Evolutionary conservation across 2,113 vertebrate genomes (phyloP).

Genomic region (Peromyscus polionotus): DNA sequence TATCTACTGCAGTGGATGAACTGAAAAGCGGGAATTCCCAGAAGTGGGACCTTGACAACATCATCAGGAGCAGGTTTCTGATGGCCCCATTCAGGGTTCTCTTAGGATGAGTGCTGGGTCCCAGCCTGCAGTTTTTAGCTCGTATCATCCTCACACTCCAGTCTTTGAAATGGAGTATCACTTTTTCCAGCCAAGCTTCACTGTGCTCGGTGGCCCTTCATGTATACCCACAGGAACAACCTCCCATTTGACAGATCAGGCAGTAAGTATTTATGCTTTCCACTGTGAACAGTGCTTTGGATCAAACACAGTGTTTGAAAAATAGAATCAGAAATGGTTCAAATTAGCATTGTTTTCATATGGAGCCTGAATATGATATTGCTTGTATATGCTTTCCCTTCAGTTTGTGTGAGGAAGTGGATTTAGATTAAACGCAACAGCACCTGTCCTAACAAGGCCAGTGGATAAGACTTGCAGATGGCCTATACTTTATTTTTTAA

Average conservation of each 20-base stretch:
- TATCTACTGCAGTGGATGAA: neutral
- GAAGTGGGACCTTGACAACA: neutral
- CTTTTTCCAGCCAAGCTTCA: neutral
- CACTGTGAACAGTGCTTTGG: neutral
- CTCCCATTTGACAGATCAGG: neutral
- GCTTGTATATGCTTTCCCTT: neutral
- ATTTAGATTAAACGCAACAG: neutral
- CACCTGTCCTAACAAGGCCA: neutral
- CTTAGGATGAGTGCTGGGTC: neutral
- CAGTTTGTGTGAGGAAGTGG: conserved; percentile 20
- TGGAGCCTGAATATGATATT: neutral
- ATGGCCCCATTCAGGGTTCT: neutral
- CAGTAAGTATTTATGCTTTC: neutral
- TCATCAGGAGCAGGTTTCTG: neutral
- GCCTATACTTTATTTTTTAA: conserved; percentile 41
- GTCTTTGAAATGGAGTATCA: neutral
- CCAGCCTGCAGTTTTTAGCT: neutral
- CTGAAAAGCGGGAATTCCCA: neutral
- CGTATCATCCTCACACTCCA: neutral
- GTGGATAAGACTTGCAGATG: neutral
- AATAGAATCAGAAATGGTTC: conserved; percentile 10
- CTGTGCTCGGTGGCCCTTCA: neutral
- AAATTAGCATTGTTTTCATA: neutral
- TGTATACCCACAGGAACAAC: neutral
- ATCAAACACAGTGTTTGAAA: conserved; percentile 3